Conservation (phyloP, 2,888 invertebrate genomes). For the Caenorhabditis angaria region DNA sequence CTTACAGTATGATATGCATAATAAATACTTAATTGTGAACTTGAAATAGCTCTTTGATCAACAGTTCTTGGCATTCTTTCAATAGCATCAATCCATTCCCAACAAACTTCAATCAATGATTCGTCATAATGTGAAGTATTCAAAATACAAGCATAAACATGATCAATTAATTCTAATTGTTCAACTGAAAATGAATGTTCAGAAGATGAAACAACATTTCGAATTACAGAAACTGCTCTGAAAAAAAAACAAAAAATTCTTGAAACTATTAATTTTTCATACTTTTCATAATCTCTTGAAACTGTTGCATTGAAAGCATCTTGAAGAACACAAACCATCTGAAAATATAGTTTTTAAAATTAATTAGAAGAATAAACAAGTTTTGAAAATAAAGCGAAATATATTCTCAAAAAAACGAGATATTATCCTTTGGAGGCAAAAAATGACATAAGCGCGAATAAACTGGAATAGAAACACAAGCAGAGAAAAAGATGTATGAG, state of each 20-base stretch:
- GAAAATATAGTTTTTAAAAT: neutral
- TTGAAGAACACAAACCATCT: slow-evolving; percentile 33
- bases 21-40: slow-evolving; percentile 55
- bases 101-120: slow-evolving; percentile 58
- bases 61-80: slow-evolving; percentile 50
- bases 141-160: slow-evolving; percentile 59
- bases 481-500: neutral
- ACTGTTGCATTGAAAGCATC: slow-evolving; percentile 60
- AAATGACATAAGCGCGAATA: slow-evolving; percentile 6
- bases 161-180: slow-evolving; percentile 61
- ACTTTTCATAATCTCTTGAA: slow-evolving; percentile 59
- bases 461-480: neutral
- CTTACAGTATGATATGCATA: slow-evolving; percentile 59
- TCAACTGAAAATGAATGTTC: slow-evolving; percentile 52
- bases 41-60: slow-evolving; percentile 51
- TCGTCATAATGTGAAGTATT: slow-evolving; percentile 63
- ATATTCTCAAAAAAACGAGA: neutral
- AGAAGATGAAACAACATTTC: slow-evolving; percentile 35
- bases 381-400: slow-evolving; percentile 1
- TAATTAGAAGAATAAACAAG: neutral
- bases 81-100: slow-evolving; percentile 63
- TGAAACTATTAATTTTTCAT: neutral
- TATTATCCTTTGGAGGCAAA: neutral
- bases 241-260: slow-evolving; percentile 8
- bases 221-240: slow-evolving; percentile 50